A percentile compares a stretch with the other conserved stretches of the same genome.
Conservation (phyloP, 2,888 invertebrate genomes). For the Diarsia dahlii region DNA sequence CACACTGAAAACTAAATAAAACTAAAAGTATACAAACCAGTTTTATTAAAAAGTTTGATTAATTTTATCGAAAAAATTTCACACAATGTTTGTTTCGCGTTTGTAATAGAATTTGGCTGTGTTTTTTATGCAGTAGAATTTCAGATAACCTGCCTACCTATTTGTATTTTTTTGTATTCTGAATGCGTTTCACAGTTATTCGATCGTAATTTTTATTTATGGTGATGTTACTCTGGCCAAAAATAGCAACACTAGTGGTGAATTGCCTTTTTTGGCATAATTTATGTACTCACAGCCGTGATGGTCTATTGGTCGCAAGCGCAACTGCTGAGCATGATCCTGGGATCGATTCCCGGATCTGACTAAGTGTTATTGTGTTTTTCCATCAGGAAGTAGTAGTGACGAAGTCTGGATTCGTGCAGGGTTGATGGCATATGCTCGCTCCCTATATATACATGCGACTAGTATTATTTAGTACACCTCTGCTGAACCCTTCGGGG, state of each 20-base stretch:
- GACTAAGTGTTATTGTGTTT: too few relatives aligned
- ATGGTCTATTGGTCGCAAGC: too few relatives aligned
- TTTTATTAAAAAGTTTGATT: conserved; percentile 52
- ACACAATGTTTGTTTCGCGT: conserved; percentile 25
- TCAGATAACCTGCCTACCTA: not conserved
- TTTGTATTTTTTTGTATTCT: not conserved
- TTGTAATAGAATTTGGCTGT: conserved; percentile 4
- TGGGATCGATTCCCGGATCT: too few relatives aligned
- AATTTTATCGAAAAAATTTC: conserved; percentile 32
- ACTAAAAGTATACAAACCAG: not conserved
- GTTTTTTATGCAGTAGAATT: not conserved
- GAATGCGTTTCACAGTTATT: not conserved
- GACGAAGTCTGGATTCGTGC: too few relatives aligned
- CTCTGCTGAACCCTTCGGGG: too few relatives aligned
- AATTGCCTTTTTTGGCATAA: not conserved
- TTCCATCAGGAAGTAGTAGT: too few relatives aligned
- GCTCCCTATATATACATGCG: too few relatives aligned
- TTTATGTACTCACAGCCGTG: not conserved
- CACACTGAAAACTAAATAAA: not conserved
- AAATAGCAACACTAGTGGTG: not conserved
- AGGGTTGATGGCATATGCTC: too few relatives aligned
- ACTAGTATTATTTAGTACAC: too few relatives aligned
- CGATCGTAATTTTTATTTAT: not conserved
- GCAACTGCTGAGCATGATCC: too few relatives aligned
- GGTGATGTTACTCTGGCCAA: not conserved